Evolutionary conservation across 2,113 vertebrate species (phyloP), one percentile per base, ranked within the genome.

Genomic region (Microcebus lehilahytsara): DNA sequence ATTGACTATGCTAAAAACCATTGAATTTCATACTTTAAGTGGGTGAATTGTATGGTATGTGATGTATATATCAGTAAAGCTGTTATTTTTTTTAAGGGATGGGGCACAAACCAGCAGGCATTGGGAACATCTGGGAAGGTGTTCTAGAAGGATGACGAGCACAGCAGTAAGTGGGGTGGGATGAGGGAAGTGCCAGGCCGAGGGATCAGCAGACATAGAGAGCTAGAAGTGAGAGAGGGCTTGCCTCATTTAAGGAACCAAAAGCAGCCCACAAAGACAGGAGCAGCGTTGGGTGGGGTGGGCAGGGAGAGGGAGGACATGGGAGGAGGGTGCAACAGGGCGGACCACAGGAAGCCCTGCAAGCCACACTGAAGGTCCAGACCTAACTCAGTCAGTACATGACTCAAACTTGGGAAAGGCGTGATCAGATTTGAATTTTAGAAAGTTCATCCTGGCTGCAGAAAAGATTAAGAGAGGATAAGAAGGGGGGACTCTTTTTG

Each of bases 161-260:
- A 8, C 9, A 32, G 27, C 37, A 40, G 32, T 16, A 19, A 32
- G 46, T 17, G 6, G 19, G 10, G 46, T 30, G 22, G 22, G 37
- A 20, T 4, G 19, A 49, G 56, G 30, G 56, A 11, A 12, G 5
- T 53, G 34, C 32, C 20, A 49, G 34, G 75, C 60, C 60, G 32
- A 87, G 20, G 37, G 46, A 9, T 27, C 37, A 20, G 69, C n/a
- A 23, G 69, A 62, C 16, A 30, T 12, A 14, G 30, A 74, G 92
- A 95, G 42, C 66, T 89, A 58, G 95, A 96, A 95, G 86, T 75
- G 86, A 96, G 72, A 93, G 58, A 25, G 17, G 32, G 2, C 62
- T 66, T 64, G 77, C 62, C 46, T 85, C 9, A 6, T 30, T 67
- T 64, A 12, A 80, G 90, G 86, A 97, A 91, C 69, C 19, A 91